Conservation (phyloP, 2,888 invertebrate species). For the Noctua pronuba region DNA sequence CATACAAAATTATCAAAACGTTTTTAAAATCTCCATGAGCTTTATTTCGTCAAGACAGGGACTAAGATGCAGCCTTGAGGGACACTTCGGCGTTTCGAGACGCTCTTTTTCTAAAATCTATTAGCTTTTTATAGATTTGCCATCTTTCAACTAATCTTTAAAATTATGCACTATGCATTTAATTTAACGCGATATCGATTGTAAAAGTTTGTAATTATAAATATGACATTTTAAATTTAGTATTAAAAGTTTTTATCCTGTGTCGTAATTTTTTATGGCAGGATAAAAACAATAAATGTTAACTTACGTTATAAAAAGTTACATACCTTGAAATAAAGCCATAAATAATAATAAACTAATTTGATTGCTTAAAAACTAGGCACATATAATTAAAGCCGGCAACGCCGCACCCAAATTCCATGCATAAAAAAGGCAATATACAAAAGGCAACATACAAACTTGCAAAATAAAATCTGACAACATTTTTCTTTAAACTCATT, state of each 20-base stretch:
- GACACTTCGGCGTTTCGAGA: not conserved
- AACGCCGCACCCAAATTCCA: slow-evolving; percentile 17
- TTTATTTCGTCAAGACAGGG: not conserved
- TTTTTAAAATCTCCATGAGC: not conserved
- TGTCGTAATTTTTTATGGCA: not conserved
- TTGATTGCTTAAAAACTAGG: slow-evolving; percentile 6
- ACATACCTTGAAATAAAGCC: not conserved
- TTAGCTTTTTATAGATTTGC: not conserved
- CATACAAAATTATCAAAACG: not conserved
- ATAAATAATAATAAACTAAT: not conserved
- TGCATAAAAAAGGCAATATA: not conserved
- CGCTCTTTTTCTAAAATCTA: not conserved
- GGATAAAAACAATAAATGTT: not conserved
- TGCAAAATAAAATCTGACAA: slow-evolving; percentile 4
- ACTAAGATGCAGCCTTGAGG: slow-evolving; percentile 26
- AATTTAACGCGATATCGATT: not conserved
- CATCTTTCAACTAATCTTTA: not conserved
- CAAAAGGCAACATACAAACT: not conserved
- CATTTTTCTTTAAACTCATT: not conserved
- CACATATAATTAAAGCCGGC: not conserved
- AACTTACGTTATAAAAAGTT: not conserved
- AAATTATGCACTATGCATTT: not conserved
- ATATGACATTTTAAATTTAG: not conserved
- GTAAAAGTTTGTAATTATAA: not conserved
- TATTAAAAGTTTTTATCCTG: not conserved